Evolutionary conservation across 2,888 invertebrate genomes (phyloP).

Genomic region (Phyllotreta striolata): DNA sequence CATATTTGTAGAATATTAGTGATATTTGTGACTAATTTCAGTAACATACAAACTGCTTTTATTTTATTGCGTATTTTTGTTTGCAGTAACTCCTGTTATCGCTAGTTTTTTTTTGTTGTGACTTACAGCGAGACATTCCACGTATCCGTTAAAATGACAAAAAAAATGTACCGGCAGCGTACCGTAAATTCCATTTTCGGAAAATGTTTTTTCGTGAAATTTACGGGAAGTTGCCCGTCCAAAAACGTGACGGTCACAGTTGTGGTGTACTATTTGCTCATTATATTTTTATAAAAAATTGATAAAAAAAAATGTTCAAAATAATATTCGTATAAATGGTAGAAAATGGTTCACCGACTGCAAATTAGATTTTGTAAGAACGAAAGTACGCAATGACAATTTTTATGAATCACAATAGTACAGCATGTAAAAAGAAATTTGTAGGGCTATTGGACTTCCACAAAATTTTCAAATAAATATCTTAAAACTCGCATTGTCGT

Average conservation of each 20-base stretch:
- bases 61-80: constrained; percentile 45
- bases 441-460: constrained; percentile 64
- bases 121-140: constrained; percentile 39
- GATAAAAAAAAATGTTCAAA: constrained; percentile 43
- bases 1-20: constrained; percentile 56
- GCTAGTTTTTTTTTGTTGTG: constrained; percentile 13
- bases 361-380: constrained; percentile 34
- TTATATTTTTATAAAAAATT: constrained; percentile 57
- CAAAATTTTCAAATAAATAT: constrained; percentile 63
- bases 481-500: constrained; percentile 53
- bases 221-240: constrained; percentile 9
- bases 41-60: constrained; percentile 52
- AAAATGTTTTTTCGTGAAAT: constrained; percentile 6
- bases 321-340: constrained; percentile 52
- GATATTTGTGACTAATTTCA: constrained; percentile 61
- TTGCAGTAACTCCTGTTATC: constrained; percentile 22
- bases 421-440: constrained; percentile 59
- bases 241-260: constrained; percentile 44
- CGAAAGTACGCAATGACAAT: constrained; percentile 41
- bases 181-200: constrained; percentile 3
- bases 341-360: constrained; percentile 59
- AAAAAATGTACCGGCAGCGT: constrained; percentile 27
- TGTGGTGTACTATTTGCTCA: constrained; percentile 58
- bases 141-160: constrained; percentile 29
- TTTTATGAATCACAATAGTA: constrained; percentile 54